Base-by-base conservation (phyloP, 2,888 invertebrate species). In the Axea sp. region DNA sequence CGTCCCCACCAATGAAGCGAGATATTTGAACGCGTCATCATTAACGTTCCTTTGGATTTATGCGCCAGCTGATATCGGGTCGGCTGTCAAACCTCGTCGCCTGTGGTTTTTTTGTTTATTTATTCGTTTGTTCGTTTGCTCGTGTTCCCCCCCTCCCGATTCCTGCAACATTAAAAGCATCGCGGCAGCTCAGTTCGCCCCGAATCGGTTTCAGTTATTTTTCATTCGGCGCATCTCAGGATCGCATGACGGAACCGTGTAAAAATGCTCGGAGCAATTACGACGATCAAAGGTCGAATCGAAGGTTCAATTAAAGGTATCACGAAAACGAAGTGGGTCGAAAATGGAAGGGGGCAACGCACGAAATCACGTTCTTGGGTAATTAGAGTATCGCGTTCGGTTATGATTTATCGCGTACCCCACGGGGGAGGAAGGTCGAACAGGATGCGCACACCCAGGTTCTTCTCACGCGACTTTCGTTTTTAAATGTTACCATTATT, bases 281-380 rank as follows among this genome's bases (percentile, higher is more conserved):
- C 55, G 31, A 49, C 55, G 55, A 57, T 55, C 57, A 47, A 57
- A 47, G 57, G 67, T 55, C 39, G 47, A 47, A 67, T 47, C 47
- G 57, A 67, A 45, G 67, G 67, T 57, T 57, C 57, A 47, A 67
- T 67, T 67, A 47, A 57, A 39, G 64, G 45, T 45, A 67, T 67
- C 60, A 51, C 24, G 67, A 55, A 67, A 53, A 47, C 51, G 17
- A 51, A 64, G 41, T 51, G 33, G 62, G 39, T 64, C 51, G 51
- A 41, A 51, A 64, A 28, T 64, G 53, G 53, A 53, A 53, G 43
- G 51, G 33, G 49, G 62, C 62, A 51, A 64, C 41, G 43, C 51
- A 64, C 33, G 64, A 51, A 64, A 64, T 64, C 64, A 33, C 51
- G 64, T 64, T 64, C 30, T 11, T 26, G 43, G 43, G 12, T 64